Base-by-base conservation (phyloP, 1,140 invertebrate genomes). In the Neodiprion fabricii region DNA sequence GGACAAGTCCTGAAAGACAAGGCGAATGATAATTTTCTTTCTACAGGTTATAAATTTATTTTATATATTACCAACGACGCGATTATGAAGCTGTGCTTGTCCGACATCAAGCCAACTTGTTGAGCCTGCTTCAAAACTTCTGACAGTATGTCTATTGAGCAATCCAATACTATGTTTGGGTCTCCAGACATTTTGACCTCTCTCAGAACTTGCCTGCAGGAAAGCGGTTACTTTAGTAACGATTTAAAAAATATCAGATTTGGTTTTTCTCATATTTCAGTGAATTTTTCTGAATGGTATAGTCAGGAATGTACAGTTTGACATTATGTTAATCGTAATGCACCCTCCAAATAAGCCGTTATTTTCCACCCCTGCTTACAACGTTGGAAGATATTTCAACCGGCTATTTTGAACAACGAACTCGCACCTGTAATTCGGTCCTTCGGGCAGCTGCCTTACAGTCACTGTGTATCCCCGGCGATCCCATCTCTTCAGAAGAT, bases 71-170 rank as follows among this genome's bases (percentile, higher is more conserved):
- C 91, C 83, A 95, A 86, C 76, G 92, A 92, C 71, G 94, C 95
- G 40, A 97, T 93, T 23, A 97, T 91, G 78, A 94, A 95, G 77
- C 90, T 93, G 78, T 95, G 91, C 9, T 92, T 87, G 71, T 94
- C 92, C 7, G 94, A 94, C 86, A 97, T 92, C 72, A 97, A 90
- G 17, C 95, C 95, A 67, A 97, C 93, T 92, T 97, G 95, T 85
- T 96, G 95, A 1, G 91, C 91, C 75, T 88, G 94, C 80, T 91
- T 90, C 1, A 97, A 85, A 12, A 96, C 89, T 74, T 91, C 84
- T 3, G 89, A 87, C 67, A 97, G 85, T 69, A 90, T 94, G 0
- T 92, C 90, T 74, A 89, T 89, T 0, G 90, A 90, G 79, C 96
- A 96, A 75, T 96, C 93, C 1, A 98, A 85, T 48, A 98, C 88